Evolutionary conservation across 2,113 vertebrate species (phyloP).

Genomic region (Furnarius figulus): DNA sequence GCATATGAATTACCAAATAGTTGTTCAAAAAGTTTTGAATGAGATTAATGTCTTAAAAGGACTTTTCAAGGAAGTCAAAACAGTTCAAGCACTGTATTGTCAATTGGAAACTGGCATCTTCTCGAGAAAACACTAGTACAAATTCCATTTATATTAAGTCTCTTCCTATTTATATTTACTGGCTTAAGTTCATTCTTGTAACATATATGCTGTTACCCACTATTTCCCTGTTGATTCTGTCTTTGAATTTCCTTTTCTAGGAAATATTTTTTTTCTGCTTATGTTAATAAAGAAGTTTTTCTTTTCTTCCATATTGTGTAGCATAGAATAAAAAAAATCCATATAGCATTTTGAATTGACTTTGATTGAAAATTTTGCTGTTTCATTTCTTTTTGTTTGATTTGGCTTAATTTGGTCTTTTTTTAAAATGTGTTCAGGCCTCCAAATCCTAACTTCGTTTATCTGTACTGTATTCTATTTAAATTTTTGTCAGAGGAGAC

Average conservation of each 20-base stretch:
- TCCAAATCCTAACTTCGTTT: neutral
- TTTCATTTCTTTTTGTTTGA: neutral
- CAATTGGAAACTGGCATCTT: neutral
- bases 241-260: neutral
- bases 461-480: neutral
- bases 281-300: neutral
- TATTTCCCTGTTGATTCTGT: neutral
- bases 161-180: neutral
- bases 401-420: neutral
- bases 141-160: neutral
- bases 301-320: neutral
- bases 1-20: neutral
- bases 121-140: neutral
- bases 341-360: neutral
- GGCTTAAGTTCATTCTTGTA: neutral
- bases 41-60: neutral
- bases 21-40: neutral
- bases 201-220: neutral
- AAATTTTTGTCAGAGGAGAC: neutral
- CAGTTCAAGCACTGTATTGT: neutral
- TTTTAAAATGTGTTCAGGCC: neutral
- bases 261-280: neutral
- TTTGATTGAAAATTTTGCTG: neutral
- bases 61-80: neutral
- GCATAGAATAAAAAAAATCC: neutral